Conservation (phyloP, 2,797 vertebrate genomes). For the Sarcophilus harrisii region DNA sequence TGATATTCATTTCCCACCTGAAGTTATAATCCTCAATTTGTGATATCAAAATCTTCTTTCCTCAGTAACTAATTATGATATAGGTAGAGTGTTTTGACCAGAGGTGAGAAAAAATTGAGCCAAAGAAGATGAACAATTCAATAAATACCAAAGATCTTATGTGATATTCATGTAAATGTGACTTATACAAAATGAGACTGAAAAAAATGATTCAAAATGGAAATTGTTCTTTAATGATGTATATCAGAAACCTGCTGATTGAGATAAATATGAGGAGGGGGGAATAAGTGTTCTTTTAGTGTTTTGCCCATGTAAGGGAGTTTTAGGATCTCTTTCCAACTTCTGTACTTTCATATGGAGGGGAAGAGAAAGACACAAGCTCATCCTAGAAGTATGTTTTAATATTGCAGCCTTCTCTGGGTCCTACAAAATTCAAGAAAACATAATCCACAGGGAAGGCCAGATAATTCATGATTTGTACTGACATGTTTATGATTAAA, state of each 20-base stretch:
- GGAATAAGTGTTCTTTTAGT: background rate
- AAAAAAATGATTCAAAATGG: background rate
- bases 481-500: background rate
- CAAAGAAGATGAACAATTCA: conserved; percentile 16
- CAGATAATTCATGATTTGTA: background rate
- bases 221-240: conserved; percentile 36
- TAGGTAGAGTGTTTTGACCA: conserved; percentile 15
- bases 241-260: background rate
- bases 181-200: background rate
- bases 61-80: conserved; percentile 21
- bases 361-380: background rate
- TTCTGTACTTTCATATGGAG: conserved; percentile 4
- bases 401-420: background rate
- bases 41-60: conserved; percentile 9
- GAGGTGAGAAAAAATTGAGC: conserved; percentile 12
- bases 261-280: background rate
- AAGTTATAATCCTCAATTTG: conserved; percentile 20
- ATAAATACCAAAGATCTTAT: conserved; percentile 23
- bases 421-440: background rate
- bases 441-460: background rate
- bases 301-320: conserved; percentile 12
- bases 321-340: background rate
- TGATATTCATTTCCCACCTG: background rate
- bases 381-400: background rate
- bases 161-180: conserved; percentile 16